Evolutionary conservation across 2,888 invertebrate species (phyloP).

Genomic region (Ommatoiulus sabulosus): DNA sequence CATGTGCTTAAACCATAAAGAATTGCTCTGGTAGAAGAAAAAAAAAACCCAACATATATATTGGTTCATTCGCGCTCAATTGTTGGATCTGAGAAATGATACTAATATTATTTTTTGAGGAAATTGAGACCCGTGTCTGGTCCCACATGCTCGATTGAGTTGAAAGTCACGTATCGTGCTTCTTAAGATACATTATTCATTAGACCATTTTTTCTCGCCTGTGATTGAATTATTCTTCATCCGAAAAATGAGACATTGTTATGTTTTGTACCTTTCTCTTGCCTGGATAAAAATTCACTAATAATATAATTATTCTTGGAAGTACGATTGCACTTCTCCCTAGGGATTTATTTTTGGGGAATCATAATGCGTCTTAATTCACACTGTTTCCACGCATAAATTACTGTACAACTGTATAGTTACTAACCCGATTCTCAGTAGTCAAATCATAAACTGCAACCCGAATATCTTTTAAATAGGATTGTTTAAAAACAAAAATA

Average conservation of each 20-base stretch:
- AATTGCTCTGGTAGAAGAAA: background rate
- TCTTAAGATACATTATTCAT: conserved; percentile 25
- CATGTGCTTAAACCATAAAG: conserved; percentile 34
- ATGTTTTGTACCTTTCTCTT: background rate
- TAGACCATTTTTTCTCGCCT: background rate
- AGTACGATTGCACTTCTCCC: background rate
- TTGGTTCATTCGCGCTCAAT: conserved; percentile 21
- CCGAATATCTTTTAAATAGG: no score
- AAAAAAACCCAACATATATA: conserved; percentile 20
- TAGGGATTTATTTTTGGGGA: background rate
- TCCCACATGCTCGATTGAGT: background rate
- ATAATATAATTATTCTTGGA: background rate
- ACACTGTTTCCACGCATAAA: background rate
- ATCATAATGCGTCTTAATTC: background rate
- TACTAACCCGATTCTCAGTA: no score
- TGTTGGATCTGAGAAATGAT: background rate
- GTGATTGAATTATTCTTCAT: conserved; percentile 1
- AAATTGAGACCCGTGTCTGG: conserved; percentile 28
- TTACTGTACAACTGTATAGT: background rate
- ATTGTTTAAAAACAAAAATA: no score
- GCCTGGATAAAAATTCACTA: background rate
- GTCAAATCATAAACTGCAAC: no score
- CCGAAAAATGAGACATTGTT: background rate
- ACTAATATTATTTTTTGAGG: conserved; percentile 11
- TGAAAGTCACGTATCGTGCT: background rate